Conservation (phyloP, 2,113 vertebrate species). For the Aegypius monachus region DNA sequence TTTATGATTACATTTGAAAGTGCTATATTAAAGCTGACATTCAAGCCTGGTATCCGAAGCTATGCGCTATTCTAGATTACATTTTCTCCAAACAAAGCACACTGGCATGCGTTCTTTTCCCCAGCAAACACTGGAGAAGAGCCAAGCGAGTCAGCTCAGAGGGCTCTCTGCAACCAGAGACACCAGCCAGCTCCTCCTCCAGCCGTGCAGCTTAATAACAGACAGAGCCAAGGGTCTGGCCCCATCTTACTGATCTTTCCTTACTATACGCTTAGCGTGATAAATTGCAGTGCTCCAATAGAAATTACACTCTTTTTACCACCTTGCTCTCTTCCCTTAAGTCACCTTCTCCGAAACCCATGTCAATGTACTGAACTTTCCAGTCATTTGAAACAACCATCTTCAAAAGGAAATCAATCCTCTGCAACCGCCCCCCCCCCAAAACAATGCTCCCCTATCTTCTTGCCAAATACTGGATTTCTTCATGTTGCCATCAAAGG, state of each 20-base stretch:
- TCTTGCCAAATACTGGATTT: background rate
- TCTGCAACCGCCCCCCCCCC: background rate
- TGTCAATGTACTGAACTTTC: background rate
- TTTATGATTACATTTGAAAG: background rate
- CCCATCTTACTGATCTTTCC: background rate
- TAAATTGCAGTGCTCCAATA: background rate
- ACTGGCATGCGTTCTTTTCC: background rate
- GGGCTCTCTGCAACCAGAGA: background rate
- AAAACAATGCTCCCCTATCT: background rate
- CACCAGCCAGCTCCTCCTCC: background rate
- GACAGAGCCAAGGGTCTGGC: background rate
- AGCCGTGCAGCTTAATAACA: background rate
- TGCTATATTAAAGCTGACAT: background rate
- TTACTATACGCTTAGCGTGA: background rate
- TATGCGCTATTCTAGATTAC: background rate
- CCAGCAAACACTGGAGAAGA: background rate
- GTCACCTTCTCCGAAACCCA: background rate
- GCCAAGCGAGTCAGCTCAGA: background rate
- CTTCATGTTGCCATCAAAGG: fast-evolving
- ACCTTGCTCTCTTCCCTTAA: background rate
- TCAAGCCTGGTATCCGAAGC: background rate
- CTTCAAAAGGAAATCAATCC: background rate
- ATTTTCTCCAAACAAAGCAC: background rate
- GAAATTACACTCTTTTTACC: background rate
- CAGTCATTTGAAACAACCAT: background rate